These are phyloP conservation scores for Genyomyrus donnyi DNA, from an alignment of 2,113 vertebrate genomes.

Conservation along the genomic window DNA sequence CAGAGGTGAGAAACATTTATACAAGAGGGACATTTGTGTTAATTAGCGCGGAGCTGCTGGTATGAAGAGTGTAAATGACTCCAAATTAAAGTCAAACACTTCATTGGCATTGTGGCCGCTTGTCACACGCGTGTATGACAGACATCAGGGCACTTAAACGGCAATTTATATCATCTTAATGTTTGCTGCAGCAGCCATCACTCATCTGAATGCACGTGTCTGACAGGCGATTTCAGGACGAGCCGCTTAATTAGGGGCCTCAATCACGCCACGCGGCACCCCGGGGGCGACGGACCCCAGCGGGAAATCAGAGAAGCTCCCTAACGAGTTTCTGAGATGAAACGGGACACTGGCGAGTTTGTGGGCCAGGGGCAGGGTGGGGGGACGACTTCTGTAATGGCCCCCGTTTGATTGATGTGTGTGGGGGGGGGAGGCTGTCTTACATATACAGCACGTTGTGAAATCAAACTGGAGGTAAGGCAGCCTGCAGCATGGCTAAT, in stretches of 20 bases:
- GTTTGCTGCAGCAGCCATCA: slow-evolving; percentile 91
- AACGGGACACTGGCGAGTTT: slow-evolving; percentile 32
- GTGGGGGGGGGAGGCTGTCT: not conserved
- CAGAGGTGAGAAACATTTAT: slow-evolving; percentile 71
- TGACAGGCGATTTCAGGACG: slow-evolving; percentile 94
- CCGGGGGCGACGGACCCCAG: slow-evolving; percentile 46
- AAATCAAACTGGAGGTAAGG: not conserved
- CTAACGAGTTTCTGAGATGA: slow-evolving; percentile 49
- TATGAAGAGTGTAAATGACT: slow-evolving; percentile 94
- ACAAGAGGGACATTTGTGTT: slow-evolving; percentile 93
- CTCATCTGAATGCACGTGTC: slow-evolving; percentile 97
- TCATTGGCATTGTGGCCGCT: slow-evolving; percentile 96
- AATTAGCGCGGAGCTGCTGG: slow-evolving; percentile 87
- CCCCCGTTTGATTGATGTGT: not conserved
- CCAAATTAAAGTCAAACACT: slow-evolving; percentile 94
- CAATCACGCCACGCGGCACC: slow-evolving; percentile 59
- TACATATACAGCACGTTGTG: not conserved
- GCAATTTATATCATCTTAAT: slow-evolving; percentile 99
- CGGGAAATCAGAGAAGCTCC: slow-evolving; percentile 45
- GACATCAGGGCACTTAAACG: slow-evolving; percentile 99
- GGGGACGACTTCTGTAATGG: not conserved
- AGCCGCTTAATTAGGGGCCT: slow-evolving; percentile 98
- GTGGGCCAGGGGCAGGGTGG: not conserved
- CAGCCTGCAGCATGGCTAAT: not conserved
- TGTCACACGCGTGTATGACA: slow-evolving; percentile 98